Evolutionary conservation across 2,797 vertebrate genomes (phyloP).

Genomic region (Enteromius thamalakanensis): DNA sequence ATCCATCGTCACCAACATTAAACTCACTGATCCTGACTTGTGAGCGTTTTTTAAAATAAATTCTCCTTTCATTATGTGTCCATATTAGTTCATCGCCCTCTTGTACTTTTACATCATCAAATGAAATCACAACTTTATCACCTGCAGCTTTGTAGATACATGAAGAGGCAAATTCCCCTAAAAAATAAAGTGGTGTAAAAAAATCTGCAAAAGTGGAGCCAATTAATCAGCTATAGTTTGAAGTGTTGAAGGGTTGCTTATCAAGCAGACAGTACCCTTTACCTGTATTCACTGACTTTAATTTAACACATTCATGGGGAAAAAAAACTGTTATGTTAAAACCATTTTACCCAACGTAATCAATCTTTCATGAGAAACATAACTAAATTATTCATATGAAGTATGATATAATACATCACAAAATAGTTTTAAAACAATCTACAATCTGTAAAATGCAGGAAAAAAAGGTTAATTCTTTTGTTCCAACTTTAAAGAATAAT

Average conservation of each 20-base stretch:
- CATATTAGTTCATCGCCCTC: not conserved
- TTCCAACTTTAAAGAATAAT: not conserved
- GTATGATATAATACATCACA: no score
- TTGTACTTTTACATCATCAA: not conserved
- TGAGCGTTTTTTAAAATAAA: accelerated
- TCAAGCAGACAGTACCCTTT: not conserved
- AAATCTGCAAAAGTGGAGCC: not conserved
- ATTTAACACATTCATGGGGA: not conserved
- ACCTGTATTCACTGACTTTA: not conserved
- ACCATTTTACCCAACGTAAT: not conserved
- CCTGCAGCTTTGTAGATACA: not conserved
- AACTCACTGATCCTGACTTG: accelerated
- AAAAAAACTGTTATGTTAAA: not conserved
- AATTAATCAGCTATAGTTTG: not conserved
- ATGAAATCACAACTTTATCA: not conserved
- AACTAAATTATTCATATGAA: not conserved
- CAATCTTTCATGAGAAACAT: not conserved
- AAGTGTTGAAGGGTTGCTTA: not conserved
- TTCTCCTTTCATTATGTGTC: accelerated
- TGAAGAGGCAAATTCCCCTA: not conserved
- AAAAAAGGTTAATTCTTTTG: not conserved
- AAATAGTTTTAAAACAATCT: not conserved
- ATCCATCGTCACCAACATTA: accelerated
- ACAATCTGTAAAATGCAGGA: not conserved
- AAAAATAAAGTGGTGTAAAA: not conserved